These are phyloP conservation scores for Orgyia antiqua DNA, from an alignment of 2,888 invertebrate genomes.

Conservation along the genomic window DNA sequence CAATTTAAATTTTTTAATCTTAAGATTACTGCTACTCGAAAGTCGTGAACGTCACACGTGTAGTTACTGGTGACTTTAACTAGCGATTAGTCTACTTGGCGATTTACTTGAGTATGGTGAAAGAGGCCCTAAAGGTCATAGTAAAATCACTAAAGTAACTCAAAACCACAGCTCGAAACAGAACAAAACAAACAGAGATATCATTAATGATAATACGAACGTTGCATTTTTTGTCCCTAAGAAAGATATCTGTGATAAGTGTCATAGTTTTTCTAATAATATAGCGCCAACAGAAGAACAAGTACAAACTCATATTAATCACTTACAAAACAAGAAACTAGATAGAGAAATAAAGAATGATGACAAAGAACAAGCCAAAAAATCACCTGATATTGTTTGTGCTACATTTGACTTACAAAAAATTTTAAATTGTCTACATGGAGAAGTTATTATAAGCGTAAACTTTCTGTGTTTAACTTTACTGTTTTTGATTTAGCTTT, in stretches of 20 bases:
- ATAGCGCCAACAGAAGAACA: conserved; percentile 1
- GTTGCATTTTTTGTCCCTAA: too few relatives aligned
- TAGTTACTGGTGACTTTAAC: too few relatives aligned
- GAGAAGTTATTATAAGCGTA: conserved; percentile 15
- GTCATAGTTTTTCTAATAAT: conserved; percentile 5
- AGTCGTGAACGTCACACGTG: too few relatives aligned
- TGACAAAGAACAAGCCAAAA: conserved; percentile 6
- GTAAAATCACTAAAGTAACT: too few relatives aligned
- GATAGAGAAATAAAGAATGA: conserved; percentile 6
- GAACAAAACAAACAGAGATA: too few relatives aligned
- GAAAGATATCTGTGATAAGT: conserved; percentile 8
- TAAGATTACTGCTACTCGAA: too few relatives aligned
- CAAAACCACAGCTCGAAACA: too few relatives aligned
- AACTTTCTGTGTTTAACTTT: conserved; percentile 9
- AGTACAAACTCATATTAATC: conserved; percentile 1
- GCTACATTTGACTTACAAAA: conserved; percentile 14
- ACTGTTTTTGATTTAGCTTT: conserved; percentile 9
- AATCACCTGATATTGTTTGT: conserved; percentile 2
- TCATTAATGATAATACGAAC: too few relatives aligned
- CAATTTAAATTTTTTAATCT: too few relatives aligned
- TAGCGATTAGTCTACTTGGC: too few relatives aligned
- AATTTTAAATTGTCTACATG: conserved; percentile 10
- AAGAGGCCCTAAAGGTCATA: too few relatives aligned
- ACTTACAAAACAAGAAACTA: conserved; percentile 4
- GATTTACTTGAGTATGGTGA: too few relatives aligned